Percentiles rank a stretch among this genome's conserved stretches.
phyloP scores from a whole-genome alignment of 2,113 vertebrate species.

The Centropus unirufus region DNA sequence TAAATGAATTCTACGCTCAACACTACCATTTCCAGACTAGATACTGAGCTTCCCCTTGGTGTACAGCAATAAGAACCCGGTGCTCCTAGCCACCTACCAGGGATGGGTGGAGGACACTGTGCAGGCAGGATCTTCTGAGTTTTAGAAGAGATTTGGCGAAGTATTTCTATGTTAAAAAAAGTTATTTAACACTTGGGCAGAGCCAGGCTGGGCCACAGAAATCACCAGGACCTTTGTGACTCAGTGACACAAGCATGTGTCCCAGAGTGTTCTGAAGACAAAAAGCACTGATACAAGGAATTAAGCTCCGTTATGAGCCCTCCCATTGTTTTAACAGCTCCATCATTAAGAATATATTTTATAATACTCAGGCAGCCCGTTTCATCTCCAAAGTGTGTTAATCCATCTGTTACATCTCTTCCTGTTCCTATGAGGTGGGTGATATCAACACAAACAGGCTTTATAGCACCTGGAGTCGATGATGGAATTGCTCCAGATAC shows the following conservation, averaged over 20 bases:
- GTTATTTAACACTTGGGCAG: not conserved
- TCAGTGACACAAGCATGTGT: accelerated
- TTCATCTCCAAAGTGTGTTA: not conserved
- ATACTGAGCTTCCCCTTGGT: not conserved
- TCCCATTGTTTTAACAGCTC: not conserved
- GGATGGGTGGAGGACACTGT: not conserved
- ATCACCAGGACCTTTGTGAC: not conserved
- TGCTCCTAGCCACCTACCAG: not conserved
- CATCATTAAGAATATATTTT: not conserved
- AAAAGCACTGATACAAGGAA: not conserved
- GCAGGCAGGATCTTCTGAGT: not conserved
- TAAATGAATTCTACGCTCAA: not conserved
- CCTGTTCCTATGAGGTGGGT: not conserved
- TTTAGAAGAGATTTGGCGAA: not conserved
- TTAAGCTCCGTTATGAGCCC: not conserved
- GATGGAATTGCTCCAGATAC: not conserved
- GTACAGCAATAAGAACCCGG: not conserved
- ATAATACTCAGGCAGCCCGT: not conserved
- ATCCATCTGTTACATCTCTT: not conserved
- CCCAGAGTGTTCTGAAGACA: not conserved
- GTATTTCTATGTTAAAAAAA: not conserved
- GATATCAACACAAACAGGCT: not conserved
- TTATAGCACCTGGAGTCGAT: not conserved
- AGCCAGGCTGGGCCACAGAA: not conserved
- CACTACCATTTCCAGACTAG: not conserved